Base-by-base conservation (phyloP, 2,113 vertebrate species). In the Ceyx margarethae region DNA sequence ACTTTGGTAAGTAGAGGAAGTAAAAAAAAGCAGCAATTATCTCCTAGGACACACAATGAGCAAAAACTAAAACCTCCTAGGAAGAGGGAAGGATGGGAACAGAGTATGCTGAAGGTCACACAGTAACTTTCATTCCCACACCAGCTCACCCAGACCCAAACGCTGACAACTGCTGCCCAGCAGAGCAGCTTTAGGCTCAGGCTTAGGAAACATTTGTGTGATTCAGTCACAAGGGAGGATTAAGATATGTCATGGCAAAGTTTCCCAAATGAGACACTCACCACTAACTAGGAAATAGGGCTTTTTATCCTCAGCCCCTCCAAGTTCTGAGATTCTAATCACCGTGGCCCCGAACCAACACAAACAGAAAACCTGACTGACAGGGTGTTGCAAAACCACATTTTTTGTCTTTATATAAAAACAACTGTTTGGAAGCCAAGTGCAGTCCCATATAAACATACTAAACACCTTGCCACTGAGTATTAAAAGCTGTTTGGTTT, bases 11-110 rank as follows among this genome's bases (percentile, higher is more conserved):
- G 23, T 31, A 87, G 85, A 95, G 53, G 81, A 85, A 93, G 73
- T 87, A 29, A 65, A 83, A 80, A 37, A 93, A 97, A 91, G 87
- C 81, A 76, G 89, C 96, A 96, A 96, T 97, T 97, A 97, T 96
- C 96, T 97, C 95, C 94, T 93, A 94, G 93, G 92, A 95, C 94
- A 94, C 73, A 87, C 80, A 91, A 95, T 51, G 85, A 94, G 93
- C 88, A 60, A 90, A 91, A 94, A 80, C 53, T n/a, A 64, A 93
- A 93, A 78, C 65, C 91, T 93, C 85, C 93, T 94, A 87, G 95
- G 88, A 95, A 82, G 69, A 81, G 50, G 65, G 46, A 91, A 93
- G 67, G 92, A 96, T 89, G 60, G 81, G 81, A 93, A 91, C 17
- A 64, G 83, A 80, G 54, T 56, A 75, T 31, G 31, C 68, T 56